Percentiles rank a stretch among this genome's conserved stretches.
These are phyloP conservation scores for Pseudomugil gertrudae DNA, from an alignment of 2,797 vertebrate genomes.

Conservation along the genomic window DNA sequence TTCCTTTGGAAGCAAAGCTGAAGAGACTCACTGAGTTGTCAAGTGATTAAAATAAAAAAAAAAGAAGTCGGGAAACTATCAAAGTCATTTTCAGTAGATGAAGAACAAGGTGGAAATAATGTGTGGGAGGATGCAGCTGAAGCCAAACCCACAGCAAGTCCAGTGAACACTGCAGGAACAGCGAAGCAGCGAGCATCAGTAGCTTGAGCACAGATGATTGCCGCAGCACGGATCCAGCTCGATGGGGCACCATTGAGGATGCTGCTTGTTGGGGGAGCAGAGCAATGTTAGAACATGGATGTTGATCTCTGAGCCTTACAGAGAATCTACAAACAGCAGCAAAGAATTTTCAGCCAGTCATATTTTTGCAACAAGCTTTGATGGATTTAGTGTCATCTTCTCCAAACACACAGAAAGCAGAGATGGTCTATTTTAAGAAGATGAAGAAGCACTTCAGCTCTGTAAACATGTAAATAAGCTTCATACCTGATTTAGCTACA, in stretches of 20 bases:
- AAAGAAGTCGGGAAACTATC: background rate
- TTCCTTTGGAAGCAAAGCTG: background rate
- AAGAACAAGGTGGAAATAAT: conserved; percentile 6
- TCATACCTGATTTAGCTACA: background rate
- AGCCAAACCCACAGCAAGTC: conserved; percentile 1
- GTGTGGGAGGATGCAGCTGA: background rate
- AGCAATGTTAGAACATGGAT: conserved; percentile 6
- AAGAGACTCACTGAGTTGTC: background rate
- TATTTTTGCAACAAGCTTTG: background rate
- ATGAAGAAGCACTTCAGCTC: background rate
- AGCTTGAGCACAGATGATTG: conserved; percentile 8
- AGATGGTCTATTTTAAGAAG: background rate
- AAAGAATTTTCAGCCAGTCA: background rate
- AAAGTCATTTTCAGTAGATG: conserved; percentile 6
- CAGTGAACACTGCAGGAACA: conserved; percentile 4
- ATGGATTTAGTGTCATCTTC: conserved; percentile 3
- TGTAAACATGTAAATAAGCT: background rate
- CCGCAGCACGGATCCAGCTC: conserved; percentile 11
- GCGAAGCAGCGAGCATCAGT: background rate
- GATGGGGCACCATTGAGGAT: background rate
- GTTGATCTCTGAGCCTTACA: background rate
- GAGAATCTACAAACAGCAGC: conserved; percentile 3
- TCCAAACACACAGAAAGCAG: background rate
- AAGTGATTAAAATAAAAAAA: background rate
- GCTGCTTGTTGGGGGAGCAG: background rate